Percentiles rank a stretch among this genome's conserved stretches.
phyloP scores from a whole-genome alignment of 2,797 vertebrate species.

The Chloroceryle amazona region DNA sequence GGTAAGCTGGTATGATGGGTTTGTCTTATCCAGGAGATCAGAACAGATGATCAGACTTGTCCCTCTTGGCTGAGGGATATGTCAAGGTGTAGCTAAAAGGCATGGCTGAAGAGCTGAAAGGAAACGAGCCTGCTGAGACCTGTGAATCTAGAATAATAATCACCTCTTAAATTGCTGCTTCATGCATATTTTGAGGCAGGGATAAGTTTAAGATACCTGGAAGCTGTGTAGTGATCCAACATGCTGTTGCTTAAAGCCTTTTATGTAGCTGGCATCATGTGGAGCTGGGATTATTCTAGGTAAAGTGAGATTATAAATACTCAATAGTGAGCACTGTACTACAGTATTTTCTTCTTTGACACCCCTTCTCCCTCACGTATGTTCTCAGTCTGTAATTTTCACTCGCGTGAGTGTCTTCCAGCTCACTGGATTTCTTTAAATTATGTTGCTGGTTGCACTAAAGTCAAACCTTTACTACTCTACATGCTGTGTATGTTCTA shows the following conservation, averaged over 20 bases:
- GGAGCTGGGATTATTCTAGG: neutral
- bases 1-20: neutral
- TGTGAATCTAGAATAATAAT: neutral
- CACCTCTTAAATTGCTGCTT: neutral
- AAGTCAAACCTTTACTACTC: neutral
- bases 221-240: neutral
- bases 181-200: neutral
- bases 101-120: neutral
- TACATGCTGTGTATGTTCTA: neutral
- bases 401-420: neutral
- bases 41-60: neutral
- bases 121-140: neutral
- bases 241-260: neutral
- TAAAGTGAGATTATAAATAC: neutral
- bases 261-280: neutral
- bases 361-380: neutral
- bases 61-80: neutral
- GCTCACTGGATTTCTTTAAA: neutral
- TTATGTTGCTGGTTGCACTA: neutral
- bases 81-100: neutral
- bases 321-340: neutral
- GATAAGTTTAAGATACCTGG: neutral
- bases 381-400: neutral
- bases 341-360: neutral
- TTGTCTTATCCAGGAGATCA: neutral